These are phyloP conservation scores for Epinephelus malabaricus DNA, from an alignment of 2,797 vertebrate genomes.

Conservation along the genomic window DNA sequence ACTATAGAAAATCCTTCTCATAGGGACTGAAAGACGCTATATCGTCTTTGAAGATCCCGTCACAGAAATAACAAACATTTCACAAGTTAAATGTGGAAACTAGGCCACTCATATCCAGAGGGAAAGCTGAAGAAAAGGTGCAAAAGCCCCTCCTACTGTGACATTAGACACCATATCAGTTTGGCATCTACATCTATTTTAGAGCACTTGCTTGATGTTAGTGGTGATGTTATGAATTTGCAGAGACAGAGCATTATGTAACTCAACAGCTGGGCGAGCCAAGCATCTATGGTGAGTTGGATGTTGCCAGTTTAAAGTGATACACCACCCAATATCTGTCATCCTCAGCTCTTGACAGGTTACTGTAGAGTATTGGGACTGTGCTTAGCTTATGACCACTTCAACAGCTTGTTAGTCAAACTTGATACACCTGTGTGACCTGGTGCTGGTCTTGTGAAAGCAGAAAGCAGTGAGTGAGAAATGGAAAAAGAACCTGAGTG, in stretches of 20 bases:
- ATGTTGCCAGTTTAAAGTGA: slow-evolving; percentile 22
- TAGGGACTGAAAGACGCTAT: slow-evolving; percentile 14
- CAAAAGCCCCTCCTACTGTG: slow-evolving; percentile 24
- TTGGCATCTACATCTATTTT: slow-evolving; percentile 60
- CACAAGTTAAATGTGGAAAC: slow-evolving; percentile 71
- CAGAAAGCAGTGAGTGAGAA: not conserved
- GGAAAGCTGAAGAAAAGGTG: slow-evolving; percentile 52
- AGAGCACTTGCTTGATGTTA: slow-evolving; percentile 34
- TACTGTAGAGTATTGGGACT: not conserved
- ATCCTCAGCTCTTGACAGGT: not conserved
- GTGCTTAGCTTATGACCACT: not conserved
- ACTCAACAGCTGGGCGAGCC: slow-evolving; percentile 29
- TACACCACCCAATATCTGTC: not conserved
- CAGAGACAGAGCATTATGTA: slow-evolving; percentile 30
- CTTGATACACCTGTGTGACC: not conserved
- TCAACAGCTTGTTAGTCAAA: not conserved
- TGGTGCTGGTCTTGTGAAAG: not conserved
- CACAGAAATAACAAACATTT: slow-evolving; percentile 61
- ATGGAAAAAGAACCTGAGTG: not conserved
- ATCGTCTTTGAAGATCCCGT: slow-evolving; percentile 47
- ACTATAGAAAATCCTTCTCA: slow-evolving; percentile 34
- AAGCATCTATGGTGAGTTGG: not conserved
- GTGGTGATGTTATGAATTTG: slow-evolving; percentile 30
- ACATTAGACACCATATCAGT: slow-evolving; percentile 49
- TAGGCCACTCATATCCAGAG: slow-evolving; percentile 59